Conservation (phyloP, 2,888 invertebrate genomes). For the Ditylenchus weischeri region DNA sequence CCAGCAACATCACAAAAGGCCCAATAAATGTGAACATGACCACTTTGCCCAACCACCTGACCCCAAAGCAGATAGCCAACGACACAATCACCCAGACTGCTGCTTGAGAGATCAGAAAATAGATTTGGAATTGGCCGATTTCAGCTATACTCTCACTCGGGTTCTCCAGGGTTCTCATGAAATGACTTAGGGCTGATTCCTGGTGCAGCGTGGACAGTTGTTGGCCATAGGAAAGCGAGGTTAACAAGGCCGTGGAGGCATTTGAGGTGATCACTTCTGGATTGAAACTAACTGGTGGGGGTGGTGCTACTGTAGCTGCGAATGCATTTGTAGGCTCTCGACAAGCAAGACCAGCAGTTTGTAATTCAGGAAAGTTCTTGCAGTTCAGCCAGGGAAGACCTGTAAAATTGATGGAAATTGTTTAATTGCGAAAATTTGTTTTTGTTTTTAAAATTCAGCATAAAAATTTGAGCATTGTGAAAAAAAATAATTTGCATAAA, state of each 20-base stretch:
- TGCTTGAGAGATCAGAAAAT: constrained; percentile 48
- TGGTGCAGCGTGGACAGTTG: constrained; percentile 40
- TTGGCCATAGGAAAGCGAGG: constrained; percentile 3
- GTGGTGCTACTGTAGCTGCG: not conserved
- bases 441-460: too few relatives aligned
- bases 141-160: constrained; percentile 48
- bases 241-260: constrained; percentile 11
- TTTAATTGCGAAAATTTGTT: too few relatives aligned
- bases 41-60: constrained; percentile 57
- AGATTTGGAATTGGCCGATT: constrained; percentile 49
- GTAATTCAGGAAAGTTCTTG: constrained; percentile 51
- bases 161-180: constrained; percentile 49
- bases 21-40: constrained; percentile 37
- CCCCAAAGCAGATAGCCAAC: constrained; percentile 55
- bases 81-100: constrained; percentile 55
- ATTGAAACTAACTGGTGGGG: not conserved
- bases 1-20: constrained; percentile 30
- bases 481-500: not conserved
- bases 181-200: constrained; percentile 52
- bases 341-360: constrained; percentile 16
- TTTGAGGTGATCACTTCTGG: constrained; percentile 1
- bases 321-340: constrained; percentile 3
- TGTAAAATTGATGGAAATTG: constrained; percentile 11
- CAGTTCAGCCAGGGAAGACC: constrained; percentile 58
- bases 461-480: too few relatives aligned